A percentile compares a stretch with the other conserved stretches of the same genome.
Evolutionary conservation across 1,140 invertebrate genomes (phyloP).

Genomic region (Drosophila carrolli): DNA sequence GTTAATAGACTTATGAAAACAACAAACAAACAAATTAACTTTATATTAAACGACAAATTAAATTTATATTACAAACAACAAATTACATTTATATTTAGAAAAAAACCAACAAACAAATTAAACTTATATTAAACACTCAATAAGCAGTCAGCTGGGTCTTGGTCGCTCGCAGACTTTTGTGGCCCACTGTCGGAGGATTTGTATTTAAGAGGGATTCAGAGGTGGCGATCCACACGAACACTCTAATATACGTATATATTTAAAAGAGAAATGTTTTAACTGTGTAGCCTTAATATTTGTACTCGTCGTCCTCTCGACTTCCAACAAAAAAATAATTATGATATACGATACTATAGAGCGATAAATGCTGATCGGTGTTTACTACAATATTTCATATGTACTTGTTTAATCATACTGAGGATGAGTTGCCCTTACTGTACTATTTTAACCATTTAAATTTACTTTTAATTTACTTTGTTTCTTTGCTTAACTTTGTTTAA

Average conservation of each 20-base stretch:
- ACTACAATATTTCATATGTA: conserved; percentile 52
- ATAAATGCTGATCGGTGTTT: conserved; percentile 42
- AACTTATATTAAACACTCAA: conserved; percentile 42
- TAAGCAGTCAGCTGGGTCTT: conserved; percentile 11
- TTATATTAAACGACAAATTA: conserved; percentile 35
- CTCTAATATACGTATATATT: conserved; percentile 53
- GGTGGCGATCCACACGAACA: conserved; percentile 26
- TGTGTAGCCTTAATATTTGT: conserved; percentile 77
- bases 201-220: conserved; percentile 22
- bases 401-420: conserved; percentile 31
- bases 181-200: conserved; percentile 15
- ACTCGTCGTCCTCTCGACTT: conserved; percentile 63
- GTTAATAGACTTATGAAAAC: conserved; percentile 76
- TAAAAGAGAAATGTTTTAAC: conserved; percentile 69
- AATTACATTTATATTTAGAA: conserved; percentile 50
- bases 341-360: conserved; percentile 37
- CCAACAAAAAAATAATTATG: conserved; percentile 30
- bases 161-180: conserved; percentile 14
- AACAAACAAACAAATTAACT: conserved; percentile 50
- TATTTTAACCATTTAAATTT: conserved; percentile 32
- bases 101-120: conserved; percentile 26
- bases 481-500: conserved; percentile 25
- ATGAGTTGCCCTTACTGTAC: conserved; percentile 49
- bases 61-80: conserved; percentile 28
- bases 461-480: conserved; percentile 38